Percentiles rank a stretch among this genome's conserved stretches.
phyloP scores from a whole-genome alignment of 2,888 invertebrate genomes.

The Drosophila algonquin region DNA sequence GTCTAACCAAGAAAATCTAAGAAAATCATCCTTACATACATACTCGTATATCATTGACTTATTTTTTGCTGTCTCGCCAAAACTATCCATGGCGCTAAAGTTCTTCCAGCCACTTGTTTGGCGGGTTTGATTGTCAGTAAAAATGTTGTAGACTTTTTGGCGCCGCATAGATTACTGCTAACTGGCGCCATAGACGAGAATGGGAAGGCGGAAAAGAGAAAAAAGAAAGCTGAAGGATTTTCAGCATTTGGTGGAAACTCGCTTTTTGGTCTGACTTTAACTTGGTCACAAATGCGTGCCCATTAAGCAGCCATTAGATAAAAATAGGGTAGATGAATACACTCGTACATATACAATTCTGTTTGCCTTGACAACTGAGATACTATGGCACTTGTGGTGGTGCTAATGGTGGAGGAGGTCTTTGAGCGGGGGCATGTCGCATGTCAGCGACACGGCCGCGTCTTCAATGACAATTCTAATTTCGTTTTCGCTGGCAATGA shows the following conservation, averaged over 20 bases:
- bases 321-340: slow-evolving; percentile 55
- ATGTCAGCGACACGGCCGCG: slow-evolving; percentile 60
- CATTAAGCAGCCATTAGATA: slow-evolving; percentile 54
- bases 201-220: neutral
- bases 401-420: slow-evolving; percentile 10
- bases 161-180: slow-evolving; percentile 80
- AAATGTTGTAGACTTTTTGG: slow-evolving; percentile 80
- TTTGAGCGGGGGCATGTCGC: slow-evolving; percentile 13
- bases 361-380: slow-evolving; percentile 53
- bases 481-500: slow-evolving; percentile 66
- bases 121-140: slow-evolving; percentile 72
- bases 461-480: slow-evolving; percentile 68
- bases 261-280: slow-evolving; percentile 52
- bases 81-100: slow-evolving; percentile 53
- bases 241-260: slow-evolving; percentile 1
- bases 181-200: slow-evolving; percentile 72
- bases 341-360: slow-evolving; percentile 16
- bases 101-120: slow-evolving; percentile 60
- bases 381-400: slow-evolving; percentile 12
- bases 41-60: neutral
- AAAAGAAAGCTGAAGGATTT: slow-evolving; percentile 15
- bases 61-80: slow-evolving; percentile 45
- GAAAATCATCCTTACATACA: neutral
- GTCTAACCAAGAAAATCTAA: neutral
- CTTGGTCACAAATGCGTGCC: slow-evolving; percentile 54